These are phyloP conservation scores for Rhinella marina DNA, from an alignment of 2,797 vertebrate species.

Conservation along the genomic window DNA sequence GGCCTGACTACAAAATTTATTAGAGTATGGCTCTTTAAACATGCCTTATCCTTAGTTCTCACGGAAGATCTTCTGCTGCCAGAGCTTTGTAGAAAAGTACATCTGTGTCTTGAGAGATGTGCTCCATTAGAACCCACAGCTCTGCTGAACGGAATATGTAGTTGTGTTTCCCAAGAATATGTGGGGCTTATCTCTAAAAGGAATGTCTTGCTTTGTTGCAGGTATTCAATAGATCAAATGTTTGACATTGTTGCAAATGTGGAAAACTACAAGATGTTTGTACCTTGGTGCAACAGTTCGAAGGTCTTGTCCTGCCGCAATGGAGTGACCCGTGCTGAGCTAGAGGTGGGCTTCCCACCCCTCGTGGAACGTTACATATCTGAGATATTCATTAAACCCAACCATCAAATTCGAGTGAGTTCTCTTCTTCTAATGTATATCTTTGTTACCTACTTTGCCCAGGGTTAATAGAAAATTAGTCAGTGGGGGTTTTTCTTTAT, in stretches of 20 bases:
- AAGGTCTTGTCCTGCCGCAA: slow-evolving; percentile 67
- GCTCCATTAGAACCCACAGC: background rate
- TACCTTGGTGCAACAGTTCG: slow-evolving; percentile 84
- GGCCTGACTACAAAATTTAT: too few species aligned
- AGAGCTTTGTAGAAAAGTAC: too few species aligned
- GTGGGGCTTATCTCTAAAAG: background rate
- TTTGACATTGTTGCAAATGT: slow-evolving; percentile 77
- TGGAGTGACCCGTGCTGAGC: slow-evolving; percentile 67
- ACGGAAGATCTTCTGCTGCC: too few species aligned
- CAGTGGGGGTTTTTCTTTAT: background rate
- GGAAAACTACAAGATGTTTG: slow-evolving; percentile 79
- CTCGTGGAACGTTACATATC: slow-evolving; percentile 79
- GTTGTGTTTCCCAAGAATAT: too few species aligned
- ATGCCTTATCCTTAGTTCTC: too few species aligned
- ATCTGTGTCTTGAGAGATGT: background rate
- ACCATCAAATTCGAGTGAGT: slow-evolving; percentile 78
- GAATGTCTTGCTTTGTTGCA: slow-evolving; percentile 49
- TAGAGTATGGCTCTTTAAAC: too few species aligned
- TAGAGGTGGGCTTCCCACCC: slow-evolving; percentile 82
- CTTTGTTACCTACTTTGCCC: background rate
- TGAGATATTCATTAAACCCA: slow-evolving; percentile 75
- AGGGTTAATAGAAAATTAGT: background rate
- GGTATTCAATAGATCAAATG: slow-evolving; percentile 79
- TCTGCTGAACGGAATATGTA: background rate
- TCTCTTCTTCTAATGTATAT: background rate